A percentile compares a stretch with the other conserved stretches of the same genome.
These are phyloP conservation scores for Dinomys branickii DNA, from an alignment of 2,113 vertebrate species.

Conservation along the genomic window DNA sequence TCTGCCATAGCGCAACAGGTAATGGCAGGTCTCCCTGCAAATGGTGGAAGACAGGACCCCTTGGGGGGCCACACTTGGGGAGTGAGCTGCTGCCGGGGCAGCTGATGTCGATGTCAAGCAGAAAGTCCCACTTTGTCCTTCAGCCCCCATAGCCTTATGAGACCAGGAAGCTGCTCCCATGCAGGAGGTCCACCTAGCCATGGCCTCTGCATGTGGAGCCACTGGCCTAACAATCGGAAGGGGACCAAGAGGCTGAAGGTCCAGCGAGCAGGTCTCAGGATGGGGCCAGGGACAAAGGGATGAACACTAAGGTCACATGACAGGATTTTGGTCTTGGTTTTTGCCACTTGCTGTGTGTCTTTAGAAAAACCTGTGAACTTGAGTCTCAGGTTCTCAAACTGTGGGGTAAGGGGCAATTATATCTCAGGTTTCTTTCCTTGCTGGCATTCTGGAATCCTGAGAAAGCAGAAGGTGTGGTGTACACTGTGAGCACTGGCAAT, in stretches of 20 bases:
- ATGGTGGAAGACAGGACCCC: not conserved
- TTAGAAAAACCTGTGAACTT: constrained; percentile 49
- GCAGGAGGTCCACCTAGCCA: not conserved
- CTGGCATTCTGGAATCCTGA: not conserved
- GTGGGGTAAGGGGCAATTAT: not conserved
- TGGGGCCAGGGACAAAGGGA: too few species aligned
- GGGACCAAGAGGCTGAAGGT: not conserved
- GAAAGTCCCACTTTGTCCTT: not conserved
- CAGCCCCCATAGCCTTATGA: not conserved
- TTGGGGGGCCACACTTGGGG: not conserved
- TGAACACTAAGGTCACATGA: not conserved
- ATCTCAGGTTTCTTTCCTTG: not conserved
- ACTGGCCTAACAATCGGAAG: not conserved
- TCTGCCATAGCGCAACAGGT: not conserved
- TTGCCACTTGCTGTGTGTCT: not conserved
- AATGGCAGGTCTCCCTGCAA: not conserved
- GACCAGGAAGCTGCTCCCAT: not conserved
- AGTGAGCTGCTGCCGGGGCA: not conserved
- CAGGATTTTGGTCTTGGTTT: not conserved
- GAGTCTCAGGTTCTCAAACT: constrained; percentile 15
- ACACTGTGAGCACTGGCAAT: not conserved
- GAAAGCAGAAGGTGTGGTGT: not conserved
- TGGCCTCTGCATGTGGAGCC: not conserved
- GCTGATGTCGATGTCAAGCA: not conserved
- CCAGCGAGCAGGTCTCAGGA: not conserved